A percentile compares a stretch with the other conserved stretches of the same genome.
Conservation (phyloP, 2,888 invertebrate genomes). For the Desoria tigrina region DNA sequence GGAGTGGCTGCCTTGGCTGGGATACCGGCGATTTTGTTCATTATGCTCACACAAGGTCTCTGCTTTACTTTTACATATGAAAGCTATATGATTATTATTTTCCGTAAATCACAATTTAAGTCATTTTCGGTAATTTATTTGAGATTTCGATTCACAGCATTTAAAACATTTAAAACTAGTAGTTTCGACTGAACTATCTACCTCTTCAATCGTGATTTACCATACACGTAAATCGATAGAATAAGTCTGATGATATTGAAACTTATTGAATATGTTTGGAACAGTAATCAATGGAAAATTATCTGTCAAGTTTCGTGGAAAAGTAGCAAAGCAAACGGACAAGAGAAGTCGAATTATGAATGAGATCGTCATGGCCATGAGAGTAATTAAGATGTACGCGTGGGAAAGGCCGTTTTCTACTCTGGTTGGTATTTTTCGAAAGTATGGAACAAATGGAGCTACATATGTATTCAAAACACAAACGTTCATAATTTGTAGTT, state of each 20-base stretch:
- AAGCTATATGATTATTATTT: too few relatives aligned
- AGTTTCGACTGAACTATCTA: too few relatives aligned
- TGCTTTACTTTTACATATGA: not conserved
- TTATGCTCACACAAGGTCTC: slow-evolving; percentile 85
- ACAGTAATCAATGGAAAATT: slow-evolving; percentile 60
- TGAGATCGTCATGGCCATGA: slow-evolving; percentile 64
- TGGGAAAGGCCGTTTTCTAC: slow-evolving; percentile 61
- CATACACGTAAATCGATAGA: too few relatives aligned
- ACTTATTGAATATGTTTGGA: too few relatives aligned
- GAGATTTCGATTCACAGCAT: too few relatives aligned
- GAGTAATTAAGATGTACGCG: slow-evolving; percentile 67
- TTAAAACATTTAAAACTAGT: too few relatives aligned
- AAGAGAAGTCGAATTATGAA: slow-evolving; percentile 62
- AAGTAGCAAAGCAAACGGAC: slow-evolving; percentile 58
- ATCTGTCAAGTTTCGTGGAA: slow-evolving; percentile 65
- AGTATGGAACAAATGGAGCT: too few relatives aligned
- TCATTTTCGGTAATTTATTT: too few relatives aligned
- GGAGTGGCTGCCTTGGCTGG: slow-evolving; percentile 74
- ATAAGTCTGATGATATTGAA: too few relatives aligned
- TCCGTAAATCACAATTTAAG: too few relatives aligned
- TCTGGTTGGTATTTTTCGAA: too few relatives aligned
- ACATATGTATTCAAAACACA: slow-evolving; percentile 51
- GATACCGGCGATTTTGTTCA: slow-evolving; percentile 74
- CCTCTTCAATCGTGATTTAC: too few relatives aligned
- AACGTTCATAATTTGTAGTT: slow-evolving; percentile 5